These are phyloP conservation scores for Hyles vespertilio DNA, from an alignment of 1,140 invertebrate genomes.

Conservation along the genomic window DNA sequence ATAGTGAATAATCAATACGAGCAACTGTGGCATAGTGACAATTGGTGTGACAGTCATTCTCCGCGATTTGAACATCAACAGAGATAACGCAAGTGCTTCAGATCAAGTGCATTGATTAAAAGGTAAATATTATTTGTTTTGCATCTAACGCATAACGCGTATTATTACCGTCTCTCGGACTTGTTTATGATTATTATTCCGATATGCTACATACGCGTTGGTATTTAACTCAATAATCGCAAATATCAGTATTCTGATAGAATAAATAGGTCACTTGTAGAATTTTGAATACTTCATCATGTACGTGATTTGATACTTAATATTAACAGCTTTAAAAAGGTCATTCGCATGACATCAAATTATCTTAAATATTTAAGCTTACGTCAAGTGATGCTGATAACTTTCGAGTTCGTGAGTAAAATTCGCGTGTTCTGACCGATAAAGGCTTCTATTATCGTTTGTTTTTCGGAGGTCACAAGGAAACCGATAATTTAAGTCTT, in stretches of 20 bases:
- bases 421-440: slow-evolving; percentile 23
- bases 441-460: slow-evolving; percentile 20
- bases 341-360: slow-evolving; percentile 27
- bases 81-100: slow-evolving; percentile 48
- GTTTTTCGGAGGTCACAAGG: slow-evolving; percentile 18
- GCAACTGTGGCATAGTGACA: slow-evolving; percentile 71
- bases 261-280: too few species aligned
- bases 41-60: slow-evolving; percentile 67
- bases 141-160: background rate
- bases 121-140: slow-evolving; percentile 64
- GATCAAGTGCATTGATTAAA: slow-evolving; percentile 47
- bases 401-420: slow-evolving; percentile 2
- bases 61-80: slow-evolving; percentile 66
- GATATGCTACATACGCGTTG: too few species aligned
- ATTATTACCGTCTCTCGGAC: background rate
- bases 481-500: slow-evolving; percentile 3
- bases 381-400: slow-evolving; percentile 42
- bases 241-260: background rate
- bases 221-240: too few species aligned
- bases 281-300: too few species aligned
- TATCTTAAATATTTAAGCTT: slow-evolving; percentile 35
- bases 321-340: slow-evolving; percentile 9
- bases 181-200: too few species aligned
- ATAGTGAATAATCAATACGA: slow-evolving; percentile 51
- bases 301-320: background rate